Evolutionary conservation across 2,888 invertebrate genomes (phyloP), one percentile per base, ranked within the genome.

Genomic region (Agriotes lineatus): DNA sequence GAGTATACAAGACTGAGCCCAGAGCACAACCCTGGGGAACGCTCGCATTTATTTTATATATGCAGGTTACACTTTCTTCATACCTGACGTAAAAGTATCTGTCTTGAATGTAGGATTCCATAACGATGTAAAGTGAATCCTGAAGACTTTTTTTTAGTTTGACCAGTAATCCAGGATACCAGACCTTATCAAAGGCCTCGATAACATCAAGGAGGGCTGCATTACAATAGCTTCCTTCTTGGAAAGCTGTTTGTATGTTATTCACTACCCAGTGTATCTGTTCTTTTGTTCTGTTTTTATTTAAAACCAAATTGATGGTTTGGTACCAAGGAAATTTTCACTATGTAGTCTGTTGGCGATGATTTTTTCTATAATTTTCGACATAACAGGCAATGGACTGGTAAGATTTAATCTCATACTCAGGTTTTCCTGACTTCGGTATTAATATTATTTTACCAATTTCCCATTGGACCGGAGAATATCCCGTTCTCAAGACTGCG

Each of bases 161-260:
- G n/a, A n/a, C 56, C n/a, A 52, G 33, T 18, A 70, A 35, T 1
- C 61, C 54, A n/a, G 62, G 16, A 50, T 67, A 64, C 59, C 69
- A 70, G 12, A 67, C 69, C 19, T 61, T 50, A 44, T 67, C 62
- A 48, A 70, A 63, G 30, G 64, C 67, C 44, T 70, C 45, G 19
- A 57, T 58, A 9, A 62, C 65, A 59, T 72, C 62, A 9, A 72
- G 58, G 14, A 69, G 69, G 1, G 67, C 25, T 7, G 7, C 25
- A 25, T 5, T 7, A 25, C 25, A 25, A 7, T 25, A 25, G 3
- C 25, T 25, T 5, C 4, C 4, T 25, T 25, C 44, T 45, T 73
- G 68, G 1, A 73, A 16, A 25, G 37, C 48, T 9, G 19, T 48
- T 19, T 48, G 20, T 48, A 48, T 10, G 19, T 20, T 22, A 7